Evolutionary conservation across 2,888 invertebrate genomes (phyloP), one percentile per base, ranked within the genome.

Genomic region (Holacanthella duospinosa): DNA sequence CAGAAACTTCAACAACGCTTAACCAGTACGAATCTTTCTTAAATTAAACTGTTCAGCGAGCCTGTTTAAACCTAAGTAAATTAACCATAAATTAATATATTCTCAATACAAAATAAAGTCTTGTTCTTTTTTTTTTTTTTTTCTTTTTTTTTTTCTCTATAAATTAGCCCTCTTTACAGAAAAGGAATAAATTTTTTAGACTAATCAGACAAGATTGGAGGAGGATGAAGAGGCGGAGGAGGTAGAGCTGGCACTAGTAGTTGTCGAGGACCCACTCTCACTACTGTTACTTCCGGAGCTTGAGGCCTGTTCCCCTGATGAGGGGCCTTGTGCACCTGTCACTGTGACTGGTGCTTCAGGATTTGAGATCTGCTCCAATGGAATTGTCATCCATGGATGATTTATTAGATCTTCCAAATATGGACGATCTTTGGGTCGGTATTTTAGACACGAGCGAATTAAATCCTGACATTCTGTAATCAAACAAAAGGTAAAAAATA

Each of bases 381-480:
- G 72, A 60, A 71, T 68, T 9, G 74, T 73, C 75, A 82, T 74
- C 82, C 82, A 83, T 0, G 80, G 78, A 74, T 83, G 82, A 58
- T 74, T 71, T 21, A 81, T 74, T 67, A 83, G 78, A 56, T 82
- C 79, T 65, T 80, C 79, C 36, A 83, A 74, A 6, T 76, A 74
- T 29, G 78, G 80, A 63, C 83, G 74, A 57, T 80, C 79, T 19
- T 75, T 74, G 29, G 82, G 80, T 62, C 78, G 76, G 62, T 79
- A 74, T 58, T 78, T 75, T 62, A 83, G 76, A 73, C 82, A 83
- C 69, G 77, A 77, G 57, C 76, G 74, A 71, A 83, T 81, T 64
- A 83, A 75, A 70, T 82, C 81, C 74, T 79, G 78, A 73, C 81
- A 81, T 70, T 80, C 81, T 78, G 77, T 29, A 76, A 76, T 65